These are phyloP conservation scores for Magallana gigas DNA, from an alignment of 1,140 invertebrate species.

Conservation along the genomic window DNA sequence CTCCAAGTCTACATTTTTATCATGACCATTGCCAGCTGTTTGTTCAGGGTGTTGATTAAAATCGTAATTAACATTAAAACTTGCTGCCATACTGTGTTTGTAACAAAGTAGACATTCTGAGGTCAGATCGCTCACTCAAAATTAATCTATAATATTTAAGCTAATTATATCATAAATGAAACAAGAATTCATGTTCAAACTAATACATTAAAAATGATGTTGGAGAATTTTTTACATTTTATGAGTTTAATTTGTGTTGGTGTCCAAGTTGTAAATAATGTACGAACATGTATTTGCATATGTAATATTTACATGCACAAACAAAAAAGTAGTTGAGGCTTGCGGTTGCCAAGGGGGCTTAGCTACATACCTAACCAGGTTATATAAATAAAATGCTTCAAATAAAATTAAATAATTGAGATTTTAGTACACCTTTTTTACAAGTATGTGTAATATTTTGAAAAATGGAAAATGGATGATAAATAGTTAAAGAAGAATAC, in stretches of 20 bases:
- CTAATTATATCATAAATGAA: neutral
- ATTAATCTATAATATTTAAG: neutral
- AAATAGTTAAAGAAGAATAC: too few species aligned
- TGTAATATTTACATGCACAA: neutral
- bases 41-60: neutral
- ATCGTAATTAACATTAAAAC: neutral
- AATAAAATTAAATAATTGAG: too few species aligned
- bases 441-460: too few species aligned
- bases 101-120: neutral
- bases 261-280: neutral
- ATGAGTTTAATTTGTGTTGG: neutral
- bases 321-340: neutral
- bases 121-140: neutral
- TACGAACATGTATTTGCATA: neutral
- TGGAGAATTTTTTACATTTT: neutral
- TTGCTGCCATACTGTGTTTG: neutral
- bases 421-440: too few species aligned
- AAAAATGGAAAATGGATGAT: too few species aligned
- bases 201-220: neutral
- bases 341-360: neutral
- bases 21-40: neutral
- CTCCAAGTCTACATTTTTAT: neutral
- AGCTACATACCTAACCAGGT: neutral
- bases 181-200: neutral
- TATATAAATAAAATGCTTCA: neutral